A percentile compares a stretch with the other conserved stretches of the same genome.
Conservation (phyloP, 2,888 invertebrate species). For the Stegana nigrithorax region DNA sequence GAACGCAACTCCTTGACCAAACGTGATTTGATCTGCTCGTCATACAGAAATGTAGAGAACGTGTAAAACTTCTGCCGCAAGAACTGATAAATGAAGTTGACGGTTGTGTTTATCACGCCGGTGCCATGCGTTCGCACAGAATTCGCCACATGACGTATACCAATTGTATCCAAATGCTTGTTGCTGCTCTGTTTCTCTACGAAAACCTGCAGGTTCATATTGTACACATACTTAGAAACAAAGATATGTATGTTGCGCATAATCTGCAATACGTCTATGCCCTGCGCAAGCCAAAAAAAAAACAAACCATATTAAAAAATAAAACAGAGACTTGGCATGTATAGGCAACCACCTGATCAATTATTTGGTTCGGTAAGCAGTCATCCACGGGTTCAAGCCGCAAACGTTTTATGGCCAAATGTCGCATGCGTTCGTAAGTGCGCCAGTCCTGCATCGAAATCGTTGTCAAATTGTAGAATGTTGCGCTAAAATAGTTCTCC, state of each 20-base stretch:
- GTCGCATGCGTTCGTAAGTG: conserved; percentile 96
- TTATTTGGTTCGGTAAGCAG: conserved; percentile 93
- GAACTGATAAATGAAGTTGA: conserved; percentile 94
- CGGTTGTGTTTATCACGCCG: conserved; percentile 95
- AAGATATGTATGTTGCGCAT: conserved; percentile 97
- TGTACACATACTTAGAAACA: conserved; percentile 92
- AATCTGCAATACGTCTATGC: conserved; percentile 95
- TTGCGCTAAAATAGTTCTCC: conserved; percentile 92
- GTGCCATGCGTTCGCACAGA: conserved; percentile 97
- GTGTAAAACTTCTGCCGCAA: conserved; percentile 91
- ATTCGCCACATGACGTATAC: conserved; percentile 94
- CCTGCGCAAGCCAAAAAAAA: too few species aligned
- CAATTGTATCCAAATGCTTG: conserved; percentile 94
- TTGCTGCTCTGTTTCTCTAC: conserved; percentile 91
- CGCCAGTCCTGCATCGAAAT: conserved; percentile 98
- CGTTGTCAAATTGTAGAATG: conserved; percentile 97
- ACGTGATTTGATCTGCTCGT: conserved; percentile 96
- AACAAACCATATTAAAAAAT: too few species aligned
- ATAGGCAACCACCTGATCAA: conserved; percentile 96
- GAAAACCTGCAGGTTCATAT: conserved; percentile 96
- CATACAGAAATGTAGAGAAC: conserved; percentile 97
- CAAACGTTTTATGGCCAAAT: conserved; percentile 87
- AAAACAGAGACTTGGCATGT: too few species aligned
- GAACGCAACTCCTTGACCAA: conserved; percentile 88
- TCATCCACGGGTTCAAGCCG: conserved; percentile 87